Base-by-base conservation (phyloP, 1,140 invertebrate species). In the Holcopasites calliopsidis region DNA sequence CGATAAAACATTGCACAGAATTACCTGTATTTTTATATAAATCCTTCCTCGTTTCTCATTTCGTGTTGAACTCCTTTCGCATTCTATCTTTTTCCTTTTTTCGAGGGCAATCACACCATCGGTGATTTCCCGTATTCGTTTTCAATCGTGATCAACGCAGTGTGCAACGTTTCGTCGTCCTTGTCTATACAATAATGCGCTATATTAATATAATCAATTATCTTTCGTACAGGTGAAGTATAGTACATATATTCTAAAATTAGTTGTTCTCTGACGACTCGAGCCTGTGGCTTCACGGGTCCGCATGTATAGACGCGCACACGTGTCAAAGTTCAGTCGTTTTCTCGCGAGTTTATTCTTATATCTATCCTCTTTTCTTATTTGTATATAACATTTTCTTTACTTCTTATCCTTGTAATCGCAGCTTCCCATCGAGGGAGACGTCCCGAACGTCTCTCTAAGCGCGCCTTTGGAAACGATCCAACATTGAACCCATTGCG, bases 1-100 rank as follows among this genome's bases (percentile, higher is more conserved):
- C 54, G 66, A 79, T 82, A 80, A 80, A 79, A 82, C 79, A 80
- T 82, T 74, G 76, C 76, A 79, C 76, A 79, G n/a, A n/a, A 64
- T 76, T 40, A 54, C 28, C 42, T 75, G 61, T 80, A 21, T 71
- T 21, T 18, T 10, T 60, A 26, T 76, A 57, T 65, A n/a, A n/a
- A n/a, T n/a, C n/a, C n/a, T 21, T 82, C 31, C 31, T 28, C 40
- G n/a, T 8, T 49, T 35, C 35, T 2, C 6, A 31, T 3, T 16
- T 13, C n/a, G 4, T 23, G 6, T 16, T 23, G n/a, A n/a, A n/a
- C 0, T 1, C 31, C 16, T 35, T 8, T 50, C 35, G 40, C 58
- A 47, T 60, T 50, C 50, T 52, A 31, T 62, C 55, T 31, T 21
- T 71, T n/a, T n/a, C n/a, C n/a, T n/a, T n/a, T n/a, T n/a, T n/a